Percentiles rank a stretch among this genome's conserved stretches.
Conservation (phyloP, 2,888 invertebrate species). For the Eustalomyia histrio region DNA sequence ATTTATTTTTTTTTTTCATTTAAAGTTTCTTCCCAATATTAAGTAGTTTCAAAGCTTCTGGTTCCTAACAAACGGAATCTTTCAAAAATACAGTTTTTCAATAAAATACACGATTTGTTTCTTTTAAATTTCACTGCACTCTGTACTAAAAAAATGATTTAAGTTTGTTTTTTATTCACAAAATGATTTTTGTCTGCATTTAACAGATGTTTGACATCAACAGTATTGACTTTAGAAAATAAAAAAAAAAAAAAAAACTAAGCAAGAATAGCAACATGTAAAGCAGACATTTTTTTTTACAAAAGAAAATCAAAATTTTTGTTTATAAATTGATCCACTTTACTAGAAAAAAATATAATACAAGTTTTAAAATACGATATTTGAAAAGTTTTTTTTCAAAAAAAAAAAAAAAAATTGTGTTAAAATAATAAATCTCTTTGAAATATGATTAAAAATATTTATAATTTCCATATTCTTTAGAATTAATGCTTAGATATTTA, state of each 20-base stretch:
- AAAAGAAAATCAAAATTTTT: constrained; percentile 28
- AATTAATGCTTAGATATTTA: not conserved
- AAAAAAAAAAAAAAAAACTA: not conserved
- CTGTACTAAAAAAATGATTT: not conserved
- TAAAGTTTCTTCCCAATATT: too few species aligned
- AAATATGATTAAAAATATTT: constrained; percentile 28
- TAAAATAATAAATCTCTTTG: constrained; percentile 15
- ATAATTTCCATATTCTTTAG: constrained; percentile 8
- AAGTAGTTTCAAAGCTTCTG: constrained; percentile 35
- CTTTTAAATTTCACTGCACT: not conserved
- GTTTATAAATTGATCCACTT: constrained; percentile 47
- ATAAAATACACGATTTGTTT: not conserved
- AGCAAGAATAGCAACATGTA: not conserved
- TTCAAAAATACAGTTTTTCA: not conserved
- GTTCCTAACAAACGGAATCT: constrained; percentile 2
- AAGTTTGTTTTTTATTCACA: not conserved
- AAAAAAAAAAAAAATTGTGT: constrained; percentile 18
- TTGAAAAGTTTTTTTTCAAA: not conserved
- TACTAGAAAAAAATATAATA: not conserved
- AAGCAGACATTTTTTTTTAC: constrained; percentile 42
- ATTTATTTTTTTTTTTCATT: too few species aligned
- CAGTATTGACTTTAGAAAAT: constrained; percentile 13
- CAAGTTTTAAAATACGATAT: not conserved
- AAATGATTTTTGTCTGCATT: constrained; percentile 2
- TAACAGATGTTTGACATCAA: constrained; percentile 56